phyloP scores from a whole-genome alignment of 2,113 vertebrate genomes.

The Trematomus loennbergii region DNA sequence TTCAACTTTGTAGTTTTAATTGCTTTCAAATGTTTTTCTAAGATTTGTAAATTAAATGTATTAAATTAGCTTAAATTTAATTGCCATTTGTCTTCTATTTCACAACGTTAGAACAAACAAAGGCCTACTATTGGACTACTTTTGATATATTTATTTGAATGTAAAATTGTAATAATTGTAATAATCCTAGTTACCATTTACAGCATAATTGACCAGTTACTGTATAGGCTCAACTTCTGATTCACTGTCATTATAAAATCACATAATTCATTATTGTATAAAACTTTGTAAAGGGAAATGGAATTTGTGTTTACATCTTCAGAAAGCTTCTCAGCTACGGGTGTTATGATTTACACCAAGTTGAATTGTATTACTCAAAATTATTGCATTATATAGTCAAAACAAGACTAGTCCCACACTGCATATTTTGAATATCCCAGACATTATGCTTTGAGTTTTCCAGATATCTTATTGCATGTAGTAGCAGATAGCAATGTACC shows the following conservation, averaged over 20 bases:
- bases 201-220: neutral
- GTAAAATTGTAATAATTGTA: too few species aligned
- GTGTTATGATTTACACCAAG: neutral
- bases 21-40: neutral
- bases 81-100: neutral
- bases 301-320: neutral
- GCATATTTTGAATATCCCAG: slow-evolving; percentile 17
- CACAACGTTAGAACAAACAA: neutral
- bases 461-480: neutral
- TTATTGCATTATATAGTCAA: slow-evolving; percentile 14
- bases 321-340: neutral
- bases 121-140: neutral
- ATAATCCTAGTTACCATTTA: neutral
- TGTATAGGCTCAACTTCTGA: neutral
- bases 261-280: neutral
- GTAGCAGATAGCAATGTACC: neutral
- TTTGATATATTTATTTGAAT: neutral
- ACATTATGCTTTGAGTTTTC: slow-evolving; percentile 13
- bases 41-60: neutral
- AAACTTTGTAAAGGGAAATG: neutral
- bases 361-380: neutral
- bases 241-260: neutral
- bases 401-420: neutral
- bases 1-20: neutral
- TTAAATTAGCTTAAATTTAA: neutral